These are phyloP conservation scores for Ctenicera cuprea DNA, from an alignment of 2,888 invertebrate genomes.

Conservation along the genomic window DNA sequence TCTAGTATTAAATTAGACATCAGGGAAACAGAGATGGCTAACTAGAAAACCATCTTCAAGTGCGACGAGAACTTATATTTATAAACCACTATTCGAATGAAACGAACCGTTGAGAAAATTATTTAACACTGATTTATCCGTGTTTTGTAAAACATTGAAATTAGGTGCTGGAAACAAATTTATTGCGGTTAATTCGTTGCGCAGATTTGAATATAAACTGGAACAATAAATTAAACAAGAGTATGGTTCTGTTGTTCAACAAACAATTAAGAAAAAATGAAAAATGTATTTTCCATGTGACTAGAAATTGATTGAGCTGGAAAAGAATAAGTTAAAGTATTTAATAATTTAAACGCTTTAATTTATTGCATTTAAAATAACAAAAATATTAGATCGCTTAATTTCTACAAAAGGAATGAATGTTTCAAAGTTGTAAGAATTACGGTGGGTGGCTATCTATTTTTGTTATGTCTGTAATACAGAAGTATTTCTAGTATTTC, in stretches of 20 bases:
- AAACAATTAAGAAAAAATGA: too few species aligned
- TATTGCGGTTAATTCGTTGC: neutral
- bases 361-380: too few species aligned
- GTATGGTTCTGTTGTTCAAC: too few species aligned
- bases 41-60: constrained; percentile 9
- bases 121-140: constrained; percentile 11
- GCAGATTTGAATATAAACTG: neutral
- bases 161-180: neutral
- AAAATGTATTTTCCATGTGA: too few species aligned
- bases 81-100: constrained; percentile 8
- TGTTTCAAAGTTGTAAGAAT: neutral
- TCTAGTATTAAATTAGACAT: constrained; percentile 10
- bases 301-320: too few species aligned
- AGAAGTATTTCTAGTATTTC: neutral
- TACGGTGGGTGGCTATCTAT: neutral
- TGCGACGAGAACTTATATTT: neutral
- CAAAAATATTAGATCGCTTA: too few species aligned
- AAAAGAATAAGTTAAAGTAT: too few species aligned
- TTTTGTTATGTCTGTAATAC: constrained; percentile 7
- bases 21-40: neutral
- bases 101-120: constrained; percentile 13
- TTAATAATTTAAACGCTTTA: too few species aligned
- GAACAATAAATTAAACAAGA: too few species aligned
- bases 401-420: too few species aligned
- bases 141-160: constrained; percentile 10